Evolutionary conservation across 2,888 invertebrate species (phyloP).

Genomic region (Eupithecia inturbata): DNA sequence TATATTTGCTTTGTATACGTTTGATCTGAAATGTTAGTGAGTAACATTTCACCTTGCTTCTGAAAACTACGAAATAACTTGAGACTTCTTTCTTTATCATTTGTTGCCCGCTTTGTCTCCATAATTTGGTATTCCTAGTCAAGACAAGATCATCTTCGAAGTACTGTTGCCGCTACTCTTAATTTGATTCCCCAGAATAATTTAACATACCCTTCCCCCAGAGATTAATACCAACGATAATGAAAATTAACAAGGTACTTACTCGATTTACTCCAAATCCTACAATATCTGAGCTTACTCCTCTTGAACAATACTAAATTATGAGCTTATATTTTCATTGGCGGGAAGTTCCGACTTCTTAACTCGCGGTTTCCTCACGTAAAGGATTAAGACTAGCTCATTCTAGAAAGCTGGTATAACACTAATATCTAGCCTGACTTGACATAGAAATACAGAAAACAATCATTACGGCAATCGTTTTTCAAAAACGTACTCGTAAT

Average conservation of each 20-base stretch:
- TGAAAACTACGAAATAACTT: not conserved
- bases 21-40: not conserved
- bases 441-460: too few relatives aligned
- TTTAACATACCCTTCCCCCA: conserved; percentile 19
- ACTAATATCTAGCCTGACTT: too few relatives aligned
- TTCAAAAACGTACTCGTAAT: too few relatives aligned
- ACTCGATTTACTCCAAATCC: conserved; percentile 52
- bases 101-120: not conserved
- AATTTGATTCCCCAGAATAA: conserved; percentile 1
- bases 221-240: conserved; percentile 47
- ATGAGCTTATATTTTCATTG: conserved; percentile 60
- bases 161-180: not conserved
- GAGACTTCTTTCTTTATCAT: not conserved
- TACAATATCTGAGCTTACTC: conserved; percentile 46
- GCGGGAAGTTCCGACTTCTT: conserved; percentile 45
- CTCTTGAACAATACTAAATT: conserved; percentile 54
- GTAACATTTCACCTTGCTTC: not conserved
- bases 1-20: not conserved
- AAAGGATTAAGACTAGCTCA: conserved; percentile 55
- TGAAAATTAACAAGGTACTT: conserved; percentile 49
- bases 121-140: not conserved
- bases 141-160: not conserved
- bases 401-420: conserved; percentile 16
- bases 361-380: conserved; percentile 43
- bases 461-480: too few relatives aligned